A percentile compares a stretch with the other conserved stretches of the same genome.
These are phyloP conservation scores for Eupithecia insigniata DNA, from an alignment of 2,888 invertebrate genomes.

Conservation along the genomic window DNA sequence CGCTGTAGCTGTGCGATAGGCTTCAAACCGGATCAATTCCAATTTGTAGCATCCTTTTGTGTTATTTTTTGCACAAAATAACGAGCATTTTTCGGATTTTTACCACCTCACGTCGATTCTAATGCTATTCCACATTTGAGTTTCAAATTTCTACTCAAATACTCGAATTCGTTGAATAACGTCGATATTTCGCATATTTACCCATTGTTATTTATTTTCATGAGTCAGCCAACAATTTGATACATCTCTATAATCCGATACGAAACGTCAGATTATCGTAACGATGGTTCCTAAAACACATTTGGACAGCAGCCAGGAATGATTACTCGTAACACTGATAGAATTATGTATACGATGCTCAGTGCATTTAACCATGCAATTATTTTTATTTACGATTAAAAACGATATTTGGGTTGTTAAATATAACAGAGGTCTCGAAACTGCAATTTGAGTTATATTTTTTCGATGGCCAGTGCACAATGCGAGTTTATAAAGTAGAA, in stretches of 20 bases:
- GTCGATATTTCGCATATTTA: neutral
- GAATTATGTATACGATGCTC: constrained; percentile 17
- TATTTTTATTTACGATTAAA: neutral
- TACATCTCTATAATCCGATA: neutral
- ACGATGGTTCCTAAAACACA: neutral
- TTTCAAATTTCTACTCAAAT: neutral
- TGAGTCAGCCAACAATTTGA: neutral
- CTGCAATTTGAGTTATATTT: neutral
- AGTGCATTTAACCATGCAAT: constrained; percentile 10
- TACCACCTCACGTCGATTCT: neutral
- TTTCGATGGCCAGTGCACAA: neutral
- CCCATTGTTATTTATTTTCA: neutral
- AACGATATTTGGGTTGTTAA: neutral
- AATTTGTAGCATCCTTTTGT: neutral
- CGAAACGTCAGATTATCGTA: neutral
- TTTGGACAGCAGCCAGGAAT: neutral
- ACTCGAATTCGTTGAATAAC: neutral
- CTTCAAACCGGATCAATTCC: neutral
- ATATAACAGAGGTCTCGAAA: neutral
- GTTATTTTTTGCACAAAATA: neutral
- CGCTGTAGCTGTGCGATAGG: neutral
- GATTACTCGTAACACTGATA: constrained; percentile 4
- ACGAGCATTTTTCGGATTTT: neutral
- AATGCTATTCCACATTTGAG: neutral
- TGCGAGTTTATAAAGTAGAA: neutral